Evolutionary conservation across 2,888 invertebrate genomes (phyloP), one percentile per base, ranked within the genome.

Genomic region (Pyrochroa serraticornis): DNA sequence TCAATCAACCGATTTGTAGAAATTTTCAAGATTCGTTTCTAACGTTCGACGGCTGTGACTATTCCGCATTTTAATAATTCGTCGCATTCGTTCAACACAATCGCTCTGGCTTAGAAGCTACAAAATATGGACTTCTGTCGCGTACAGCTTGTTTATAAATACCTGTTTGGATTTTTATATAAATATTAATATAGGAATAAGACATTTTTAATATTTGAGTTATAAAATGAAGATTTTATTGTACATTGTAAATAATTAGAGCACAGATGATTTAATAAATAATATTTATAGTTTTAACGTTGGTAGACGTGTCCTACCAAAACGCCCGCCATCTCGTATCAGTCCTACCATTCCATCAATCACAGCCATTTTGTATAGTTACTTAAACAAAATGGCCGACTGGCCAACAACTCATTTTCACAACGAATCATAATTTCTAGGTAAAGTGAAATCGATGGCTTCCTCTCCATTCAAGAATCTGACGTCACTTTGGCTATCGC

Each of bases 401-500:
- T 5, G 22, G 22, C 22, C 22, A 22, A 46, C 30, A 35, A 10
- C 6, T 30, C 14, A 46, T 5, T 14, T 33, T 60, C 39, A 58
- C 44, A 54, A 42, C 9, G 39, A 35, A 37, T 64, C 60, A 35
- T 64, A 56, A 38, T 47, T 78, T 35, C 72, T 75, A 1, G 81
- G 80, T 44, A 83, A 60, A 56, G 75, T 81, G 62, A 85, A 83
- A 69, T 85, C 82, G 9, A 85, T 70, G 34, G 80, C 74, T 66
- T 85, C 85, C 53, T 84, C 83, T 22, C 81, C 79, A 1, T 84
- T 83, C 37, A 85, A 74, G 70, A 82, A 85, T 54, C 84, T 72
- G 0, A 85, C 84, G 63, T 85, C 85, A 46, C 84, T 84, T 60
- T 78, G 77, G 58, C 77, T 77, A 42, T 75, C 75, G 1, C 75